Evolutionary conservation across 2,113 vertebrate species (phyloP), one percentile per base, ranked within the genome.

Genomic region (Amia ocellicauda): DNA sequence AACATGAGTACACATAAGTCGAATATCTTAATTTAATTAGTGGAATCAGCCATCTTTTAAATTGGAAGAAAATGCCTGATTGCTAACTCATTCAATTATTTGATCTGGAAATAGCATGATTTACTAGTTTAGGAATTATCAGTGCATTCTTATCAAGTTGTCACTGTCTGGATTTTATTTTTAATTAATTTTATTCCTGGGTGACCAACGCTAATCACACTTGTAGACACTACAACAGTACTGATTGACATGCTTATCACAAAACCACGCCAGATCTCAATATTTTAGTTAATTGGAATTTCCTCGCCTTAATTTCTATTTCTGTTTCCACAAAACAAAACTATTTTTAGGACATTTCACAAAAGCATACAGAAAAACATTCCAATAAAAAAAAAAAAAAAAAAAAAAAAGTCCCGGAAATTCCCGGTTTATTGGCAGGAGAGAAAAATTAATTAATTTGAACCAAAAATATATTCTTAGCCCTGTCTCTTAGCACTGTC

Each of bases 81-180:
- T 47, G n/a, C n/a, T 47, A 19, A 47, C 17, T 41, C 26, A 63
- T 43, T 13, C 27, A 23, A 27, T 57, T 45, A 64, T 64, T 43
- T 41, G 41, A 56, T 45, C 24, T 23, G 16, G 28, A 55, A 64
- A 45, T 3, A 4, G 23, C 27, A 56, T 31, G 42, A 64, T 27
- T 24, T 20, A 3, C 53, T 42, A 42, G 40, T 56, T 26, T 7
- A 42, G 53, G 41, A 5, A 31, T 56, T 11, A 47, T 4, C 16
- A n/a, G 29, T 36, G 43, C 52, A 54, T 63, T 23, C 16, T 29
- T 64, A 29, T 49, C 11, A 29, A 47, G 26, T 7, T 26, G 4
- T 58, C 19, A 58, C 20, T 8, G 7, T 58, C 29, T 2, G 29
- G 56, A 28, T 2, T 20, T 42, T 58, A n/a, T n/a, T n/a, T 41